Percentiles rank a stretch among this genome's conserved stretches.
phyloP scores from a whole-genome alignment of 2,113 vertebrate genomes.

The Dolichallabes microphthalmus region DNA sequence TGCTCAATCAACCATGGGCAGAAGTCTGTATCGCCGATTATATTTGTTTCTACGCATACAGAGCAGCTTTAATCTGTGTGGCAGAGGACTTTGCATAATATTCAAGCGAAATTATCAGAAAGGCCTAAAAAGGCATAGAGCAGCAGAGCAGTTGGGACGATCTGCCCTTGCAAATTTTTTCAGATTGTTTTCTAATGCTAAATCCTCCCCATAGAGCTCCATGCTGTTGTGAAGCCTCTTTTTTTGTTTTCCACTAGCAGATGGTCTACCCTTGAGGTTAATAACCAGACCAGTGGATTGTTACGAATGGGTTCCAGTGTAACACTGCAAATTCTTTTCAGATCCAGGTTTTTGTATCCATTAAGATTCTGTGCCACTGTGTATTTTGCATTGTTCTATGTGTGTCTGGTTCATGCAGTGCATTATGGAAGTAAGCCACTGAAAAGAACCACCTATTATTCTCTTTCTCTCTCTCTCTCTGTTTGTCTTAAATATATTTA shows the following conservation, averaged over 20 bases:
- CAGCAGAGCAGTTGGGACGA: background rate
- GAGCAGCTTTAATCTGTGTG: background rate
- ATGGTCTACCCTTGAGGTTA: slow-evolving; percentile 54
- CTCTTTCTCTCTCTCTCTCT: background rate
- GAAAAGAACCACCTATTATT: no score
- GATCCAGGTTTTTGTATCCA: background rate
- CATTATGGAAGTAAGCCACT: background rate
- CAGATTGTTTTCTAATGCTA: slow-evolving; percentile 30
- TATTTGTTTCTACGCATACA: background rate
- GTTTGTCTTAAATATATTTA: background rate
- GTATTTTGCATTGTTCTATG: background rate
- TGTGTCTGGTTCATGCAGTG: background rate
- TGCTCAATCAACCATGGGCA: background rate
- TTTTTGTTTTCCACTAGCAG: slow-evolving; percentile 45
- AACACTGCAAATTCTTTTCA: background rate
- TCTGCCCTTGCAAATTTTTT: slow-evolving; percentile 31
- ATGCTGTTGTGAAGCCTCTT: slow-evolving; percentile 41
- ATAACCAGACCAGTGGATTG: slow-evolving; percentile 49
- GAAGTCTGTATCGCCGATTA: background rate
- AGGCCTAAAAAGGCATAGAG: background rate
- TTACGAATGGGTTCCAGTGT: slow-evolving; percentile 44
- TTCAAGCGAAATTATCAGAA: background rate
- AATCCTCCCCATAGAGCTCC: slow-evolving; percentile 38
- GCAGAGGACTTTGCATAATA: background rate
- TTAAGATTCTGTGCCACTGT: slow-evolving; percentile 5